phyloP scores from a whole-genome alignment of 1,140 invertebrate species.

The Pachyrhynchus sulphureomaculatus region DNA sequence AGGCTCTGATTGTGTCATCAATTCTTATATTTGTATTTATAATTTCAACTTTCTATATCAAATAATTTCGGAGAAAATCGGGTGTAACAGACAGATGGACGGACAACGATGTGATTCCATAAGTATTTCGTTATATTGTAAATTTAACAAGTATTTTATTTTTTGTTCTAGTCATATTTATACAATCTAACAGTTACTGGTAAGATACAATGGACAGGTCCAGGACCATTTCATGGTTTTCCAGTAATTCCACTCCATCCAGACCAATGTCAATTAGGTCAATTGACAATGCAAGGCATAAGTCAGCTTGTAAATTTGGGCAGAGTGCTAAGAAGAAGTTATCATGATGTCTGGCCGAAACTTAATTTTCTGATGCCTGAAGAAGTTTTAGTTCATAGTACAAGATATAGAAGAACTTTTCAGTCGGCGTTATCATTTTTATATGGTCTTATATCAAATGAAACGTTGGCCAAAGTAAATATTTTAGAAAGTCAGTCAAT shows the following conservation, averaged over 20 bases:
- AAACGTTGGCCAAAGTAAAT: slow-evolving; percentile 54
- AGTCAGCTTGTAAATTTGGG: slow-evolving; percentile 77
- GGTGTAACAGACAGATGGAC: no score
- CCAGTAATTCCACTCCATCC: slow-evolving; percentile 66
- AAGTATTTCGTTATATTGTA: no score
- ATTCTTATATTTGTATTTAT: no score
- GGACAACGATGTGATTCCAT: no score
- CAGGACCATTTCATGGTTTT: slow-evolving; percentile 82
- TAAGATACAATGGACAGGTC: slow-evolving; percentile 69
- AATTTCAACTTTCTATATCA: no score
- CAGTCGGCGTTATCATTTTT: slow-evolving; percentile 83
- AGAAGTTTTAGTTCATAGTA: slow-evolving; percentile 75
- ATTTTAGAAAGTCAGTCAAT: slow-evolving; percentile 75
- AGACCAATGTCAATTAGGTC: slow-evolving; percentile 65
- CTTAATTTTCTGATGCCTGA: slow-evolving; percentile 52
- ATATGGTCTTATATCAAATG: slow-evolving; percentile 69
- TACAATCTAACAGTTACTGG: slow-evolving; percentile 59
- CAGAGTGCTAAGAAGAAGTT: slow-evolving; percentile 67
- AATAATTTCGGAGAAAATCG: no score
- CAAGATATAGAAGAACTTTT: slow-evolving; percentile 82
- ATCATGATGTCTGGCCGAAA: slow-evolving; percentile 54
- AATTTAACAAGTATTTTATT: no score
- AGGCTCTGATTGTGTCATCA: no score
- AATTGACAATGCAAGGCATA: slow-evolving; percentile 66
- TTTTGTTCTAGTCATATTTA: slow-evolving; percentile 56